A percentile compares a stretch with the other conserved stretches of the same genome.
Evolutionary conservation across 2,888 invertebrate species (phyloP).

Genomic region (Cotesia congregata): DNA sequence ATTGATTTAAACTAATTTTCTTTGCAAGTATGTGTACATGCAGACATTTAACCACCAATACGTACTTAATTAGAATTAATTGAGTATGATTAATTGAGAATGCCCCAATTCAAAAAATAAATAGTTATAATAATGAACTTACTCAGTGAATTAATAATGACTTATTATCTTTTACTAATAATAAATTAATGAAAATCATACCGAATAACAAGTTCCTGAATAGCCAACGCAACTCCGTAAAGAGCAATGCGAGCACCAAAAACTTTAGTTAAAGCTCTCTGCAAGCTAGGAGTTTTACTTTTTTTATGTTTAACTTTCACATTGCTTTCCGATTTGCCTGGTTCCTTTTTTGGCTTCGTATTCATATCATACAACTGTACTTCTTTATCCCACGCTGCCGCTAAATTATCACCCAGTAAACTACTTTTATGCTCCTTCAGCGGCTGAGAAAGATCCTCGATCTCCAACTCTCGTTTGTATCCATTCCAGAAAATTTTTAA

Average conservation of each 20-base stretch:
- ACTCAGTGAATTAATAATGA: too few relatives aligned
- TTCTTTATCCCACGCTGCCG: slow-evolving; percentile 76
- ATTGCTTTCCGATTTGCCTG: slow-evolving; percentile 11
- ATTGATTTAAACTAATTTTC: too few relatives aligned
- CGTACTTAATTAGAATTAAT: too few relatives aligned
- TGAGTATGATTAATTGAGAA: too few relatives aligned
- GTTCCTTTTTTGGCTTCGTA: neutral
- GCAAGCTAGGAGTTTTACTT: slow-evolving; percentile 75
- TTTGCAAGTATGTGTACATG: too few relatives aligned
- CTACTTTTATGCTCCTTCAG: slow-evolving; percentile 79
- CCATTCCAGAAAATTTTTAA: slow-evolving; percentile 78
- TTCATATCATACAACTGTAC: slow-evolving; percentile 51
- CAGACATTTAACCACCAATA: too few relatives aligned
- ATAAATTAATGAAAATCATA: slow-evolving; percentile 55
- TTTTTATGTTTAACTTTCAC: slow-evolving; percentile 51
- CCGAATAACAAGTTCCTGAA: slow-evolving; percentile 77
- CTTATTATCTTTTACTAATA: too few relatives aligned
- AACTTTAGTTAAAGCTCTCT: slow-evolving; percentile 74
- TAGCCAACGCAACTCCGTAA: slow-evolving; percentile 76
- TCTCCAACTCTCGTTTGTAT: slow-evolving; percentile 77
- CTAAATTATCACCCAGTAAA: slow-evolving; percentile 76
- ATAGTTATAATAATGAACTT: too few relatives aligned
- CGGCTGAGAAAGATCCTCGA: slow-evolving; percentile 78
- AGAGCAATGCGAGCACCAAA: slow-evolving; percentile 76
- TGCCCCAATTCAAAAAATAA: too few relatives aligned